Evolutionary conservation across 1,140 invertebrate genomes (phyloP).

Genomic region (Babylonia areolata): DNA sequence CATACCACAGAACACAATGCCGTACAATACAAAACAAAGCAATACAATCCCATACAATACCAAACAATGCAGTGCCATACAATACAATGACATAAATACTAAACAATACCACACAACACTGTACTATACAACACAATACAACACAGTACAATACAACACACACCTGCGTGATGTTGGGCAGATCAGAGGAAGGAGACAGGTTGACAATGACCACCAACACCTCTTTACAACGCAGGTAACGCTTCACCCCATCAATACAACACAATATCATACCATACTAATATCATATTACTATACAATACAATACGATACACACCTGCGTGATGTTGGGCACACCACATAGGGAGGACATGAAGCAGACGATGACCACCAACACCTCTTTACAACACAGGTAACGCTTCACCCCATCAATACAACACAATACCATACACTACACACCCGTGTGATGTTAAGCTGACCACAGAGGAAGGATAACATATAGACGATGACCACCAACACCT

Average conservation of each 20-base stretch:
- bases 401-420: too few relatives aligned
- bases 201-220: too few relatives aligned
- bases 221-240: too few relatives aligned
- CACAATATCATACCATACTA: neutral
- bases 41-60: too few relatives aligned
- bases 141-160: neutral
- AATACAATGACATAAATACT: too few relatives aligned
- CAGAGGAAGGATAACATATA: neutral
- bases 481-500: slow-evolving; percentile 82
- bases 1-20: too few relatives aligned
- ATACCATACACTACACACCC: slow-evolving; percentile 76
- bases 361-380: too few relatives aligned
- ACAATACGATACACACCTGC: neutral
- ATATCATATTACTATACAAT: neutral
- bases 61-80: too few relatives aligned
- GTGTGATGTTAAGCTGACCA: slow-evolving; percentile 86
- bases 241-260: too few relatives aligned
- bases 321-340: neutral
- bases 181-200: neutral
- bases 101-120: too few relatives aligned
- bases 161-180: neutral
- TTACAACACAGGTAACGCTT: too few relatives aligned
- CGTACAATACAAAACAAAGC: neutral
- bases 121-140: neutral
- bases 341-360: neutral